Percentiles rank a stretch among this genome's conserved stretches.
phyloP scores from a whole-genome alignment of 2,113 vertebrate genomes.

The Romanogobio albipinnatus region DNA sequence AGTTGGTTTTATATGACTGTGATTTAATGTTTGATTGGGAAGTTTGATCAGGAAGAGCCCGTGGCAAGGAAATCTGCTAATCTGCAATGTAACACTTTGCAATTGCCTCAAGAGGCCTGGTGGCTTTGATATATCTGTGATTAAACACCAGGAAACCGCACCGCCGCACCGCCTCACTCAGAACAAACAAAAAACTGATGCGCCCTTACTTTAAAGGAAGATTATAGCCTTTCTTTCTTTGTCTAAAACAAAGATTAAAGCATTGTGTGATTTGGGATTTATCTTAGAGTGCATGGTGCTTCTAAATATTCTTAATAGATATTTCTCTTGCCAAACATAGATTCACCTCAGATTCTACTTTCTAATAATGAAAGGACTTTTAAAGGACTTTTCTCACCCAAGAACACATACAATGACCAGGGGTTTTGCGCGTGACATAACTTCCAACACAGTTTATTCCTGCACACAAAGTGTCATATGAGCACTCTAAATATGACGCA shows the following conservation, averaged over 20 bases:
- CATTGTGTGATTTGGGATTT: constrained; percentile 69
- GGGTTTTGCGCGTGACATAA: neutral
- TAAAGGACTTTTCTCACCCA: neutral
- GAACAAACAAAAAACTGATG: no score
- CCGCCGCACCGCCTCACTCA: constrained; percentile 40
- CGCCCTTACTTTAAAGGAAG: neutral
- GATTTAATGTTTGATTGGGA: constrained; percentile 58
- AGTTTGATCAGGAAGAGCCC: constrained; percentile 57
- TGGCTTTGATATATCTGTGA: constrained; percentile 59
- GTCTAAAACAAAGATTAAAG: constrained; percentile 39
- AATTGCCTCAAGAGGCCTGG: constrained; percentile 63
- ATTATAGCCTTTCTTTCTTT: neutral
- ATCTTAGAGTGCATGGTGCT: constrained; percentile 61
- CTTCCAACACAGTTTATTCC: neutral
- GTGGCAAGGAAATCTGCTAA: constrained; percentile 55
- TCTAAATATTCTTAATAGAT: constrained; percentile 63
- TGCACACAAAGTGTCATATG: neutral
- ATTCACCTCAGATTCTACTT: neutral
- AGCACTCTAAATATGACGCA: neutral
- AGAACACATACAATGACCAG: neutral
- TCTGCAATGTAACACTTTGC: constrained; percentile 49
- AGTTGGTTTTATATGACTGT: constrained; percentile 49
- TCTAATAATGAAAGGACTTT: neutral
- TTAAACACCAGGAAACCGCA: constrained; percentile 63
- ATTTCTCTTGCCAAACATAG: neutral